These are phyloP conservation scores for Aurelia aurita complex sp. Pacific DNA, from an alignment of 30 jellyfish, hydroid and myxozoan genomes.

Conservation along the genomic window DNA sequence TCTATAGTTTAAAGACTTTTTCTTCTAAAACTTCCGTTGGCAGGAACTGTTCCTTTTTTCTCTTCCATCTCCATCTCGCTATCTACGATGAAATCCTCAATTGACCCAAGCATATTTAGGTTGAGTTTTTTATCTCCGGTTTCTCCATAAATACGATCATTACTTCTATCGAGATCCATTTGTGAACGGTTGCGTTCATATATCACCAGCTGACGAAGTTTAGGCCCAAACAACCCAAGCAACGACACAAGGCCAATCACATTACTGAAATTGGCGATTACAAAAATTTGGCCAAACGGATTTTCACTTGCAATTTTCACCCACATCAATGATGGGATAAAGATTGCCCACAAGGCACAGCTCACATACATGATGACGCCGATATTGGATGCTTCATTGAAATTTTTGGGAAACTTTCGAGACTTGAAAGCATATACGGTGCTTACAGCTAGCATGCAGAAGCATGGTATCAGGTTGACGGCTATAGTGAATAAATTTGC, in stretches of 20 bases:
- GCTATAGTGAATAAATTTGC: constrained; percentile 44
- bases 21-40: no score
- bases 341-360: constrained; percentile 65
- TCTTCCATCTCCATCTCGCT: no score
- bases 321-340: constrained; percentile 22
- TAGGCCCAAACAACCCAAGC: constrained; percentile 61
- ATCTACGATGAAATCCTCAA: no score
- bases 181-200: no score
- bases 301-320: not conserved
- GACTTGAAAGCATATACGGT: constrained; percentile 88
- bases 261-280: constrained; percentile 31
- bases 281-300: constrained; percentile 22
- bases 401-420: constrained; percentile 86
- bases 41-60: no score
- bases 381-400: constrained; percentile 81
- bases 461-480: constrained; percentile 58
- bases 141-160: no score
- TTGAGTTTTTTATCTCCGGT: no score
- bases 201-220: not conserved
- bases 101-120: not conserved
- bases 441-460: constrained; percentile 64
- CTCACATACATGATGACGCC: constrained; percentile 90
- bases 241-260: constrained; percentile 40
- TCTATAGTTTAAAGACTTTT: no score
- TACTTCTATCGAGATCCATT: no score